Evolutionary conservation across 2,113 vertebrate genomes (phyloP).

Genomic region (Percina caprodes): DNA sequence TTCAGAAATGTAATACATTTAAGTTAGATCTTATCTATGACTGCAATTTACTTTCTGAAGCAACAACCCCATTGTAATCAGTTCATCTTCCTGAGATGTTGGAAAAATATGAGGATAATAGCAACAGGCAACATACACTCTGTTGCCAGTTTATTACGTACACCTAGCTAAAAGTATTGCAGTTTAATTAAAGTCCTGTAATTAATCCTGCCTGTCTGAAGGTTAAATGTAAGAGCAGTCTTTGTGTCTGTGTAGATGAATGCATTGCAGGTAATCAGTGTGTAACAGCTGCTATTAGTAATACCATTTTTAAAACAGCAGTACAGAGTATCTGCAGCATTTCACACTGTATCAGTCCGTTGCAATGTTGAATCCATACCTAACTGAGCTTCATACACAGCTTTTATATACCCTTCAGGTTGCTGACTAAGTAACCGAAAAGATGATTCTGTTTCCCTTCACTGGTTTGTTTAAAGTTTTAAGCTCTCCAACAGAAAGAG

Average conservation of each 20-base stretch:
- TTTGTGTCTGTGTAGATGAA: not conserved
- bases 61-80: not conserved
- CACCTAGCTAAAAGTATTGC: not conserved
- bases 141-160: not conserved
- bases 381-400: not conserved
- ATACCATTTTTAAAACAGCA: slow-evolving; percentile 3
- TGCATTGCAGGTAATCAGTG: not conserved
- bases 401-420: not conserved
- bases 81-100: not conserved
- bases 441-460: slow-evolving; percentile 41
- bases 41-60: not conserved
- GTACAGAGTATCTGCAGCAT: not conserved
- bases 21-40: not conserved
- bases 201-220: not conserved
- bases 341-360: not conserved
- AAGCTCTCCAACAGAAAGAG: slow-evolving; percentile 23
- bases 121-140: not conserved
- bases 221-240: not conserved
- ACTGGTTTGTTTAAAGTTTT: slow-evolving; percentile 15
- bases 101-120: no score
- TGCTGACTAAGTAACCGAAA: slow-evolving; percentile 11
- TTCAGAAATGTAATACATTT: not conserved
- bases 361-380: not conserved
- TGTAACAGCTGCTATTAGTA: not conserved
- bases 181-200: not conserved